These are phyloP conservation scores for Gymnoscopelus braueri DNA, from an alignment of 2,797 vertebrate genomes.

Conservation along the genomic window DNA sequence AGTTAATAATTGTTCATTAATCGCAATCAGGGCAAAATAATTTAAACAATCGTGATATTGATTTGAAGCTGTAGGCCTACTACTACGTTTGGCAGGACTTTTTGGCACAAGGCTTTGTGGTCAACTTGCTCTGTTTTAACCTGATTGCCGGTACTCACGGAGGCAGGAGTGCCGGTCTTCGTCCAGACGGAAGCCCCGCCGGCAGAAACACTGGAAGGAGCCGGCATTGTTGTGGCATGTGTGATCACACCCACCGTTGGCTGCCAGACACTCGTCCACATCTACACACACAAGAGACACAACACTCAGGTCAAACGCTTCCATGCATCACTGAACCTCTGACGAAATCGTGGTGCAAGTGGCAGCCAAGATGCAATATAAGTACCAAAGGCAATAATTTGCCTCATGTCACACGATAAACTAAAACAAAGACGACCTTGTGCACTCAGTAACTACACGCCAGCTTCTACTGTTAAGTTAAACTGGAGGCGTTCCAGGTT, in stretches of 20 bases:
- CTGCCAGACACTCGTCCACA: conserved; percentile 88
- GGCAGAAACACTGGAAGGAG: conserved; percentile 90
- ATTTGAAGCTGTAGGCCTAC: too few species aligned
- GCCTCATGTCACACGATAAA: not conserved
- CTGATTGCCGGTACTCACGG: conserved; percentile 78
- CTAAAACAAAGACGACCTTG: conserved; percentile 34
- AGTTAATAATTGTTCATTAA: too few species aligned
- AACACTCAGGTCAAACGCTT: not conserved
- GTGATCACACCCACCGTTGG: conserved; percentile 87
- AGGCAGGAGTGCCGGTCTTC: conserved; percentile 86
- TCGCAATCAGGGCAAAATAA: too few species aligned
- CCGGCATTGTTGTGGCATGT: conserved; percentile 88
- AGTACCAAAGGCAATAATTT: not conserved
- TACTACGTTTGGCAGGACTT: too few species aligned
- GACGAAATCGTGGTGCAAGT: not conserved
- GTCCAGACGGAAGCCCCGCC: conserved; percentile 83
- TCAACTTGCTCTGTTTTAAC: conserved; percentile 4
- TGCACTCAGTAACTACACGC: not conserved
- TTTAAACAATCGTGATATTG: too few species aligned
- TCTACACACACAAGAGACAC: conserved; percentile 75
- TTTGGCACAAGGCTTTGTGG: too few species aligned
- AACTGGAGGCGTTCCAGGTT: conserved; percentile 17
- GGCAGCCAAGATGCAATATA: not conserved
- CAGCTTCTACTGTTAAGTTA: not conserved
- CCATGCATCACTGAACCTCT: not conserved